Evolutionary conservation across 2,888 invertebrate genomes (phyloP), one percentile per base, ranked within the genome.

Genomic region (Ennomos erosarius): DNA sequence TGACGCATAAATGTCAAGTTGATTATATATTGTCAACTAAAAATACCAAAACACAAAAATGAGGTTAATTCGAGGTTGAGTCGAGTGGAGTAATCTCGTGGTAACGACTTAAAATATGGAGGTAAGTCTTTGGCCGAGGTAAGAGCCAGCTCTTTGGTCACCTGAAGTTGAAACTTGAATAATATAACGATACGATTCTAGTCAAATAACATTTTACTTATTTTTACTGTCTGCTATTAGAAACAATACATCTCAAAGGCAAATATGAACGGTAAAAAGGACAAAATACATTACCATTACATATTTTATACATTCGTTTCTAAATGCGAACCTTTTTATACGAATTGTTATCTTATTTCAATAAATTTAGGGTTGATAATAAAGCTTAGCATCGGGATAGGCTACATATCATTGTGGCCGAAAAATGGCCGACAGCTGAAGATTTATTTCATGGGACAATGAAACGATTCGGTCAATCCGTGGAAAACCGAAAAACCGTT

Each of bases 361-460:
- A 45, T 39, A 47, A 16, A 0, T 10, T 42, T 64, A 63, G n/a
- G 57, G 62, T 57, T 55, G 40, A 36, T 50, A 64, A 61, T 61
- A 48, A 48, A 36, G 49, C 42, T 45, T 39, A 34, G 34, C 11
- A 36, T 36, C 38, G 48, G 35, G 45, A 37, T 50, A 55, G 44
- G 43, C 40, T 53, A 59, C 56, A 57, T 64, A 58, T 66, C 62
- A 67, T 59, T 53, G 62, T 57, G 54, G 52, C 55, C 57, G 71
- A 75, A 70, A 75, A 74, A 69, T 64, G 55, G 55, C 55, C 49
- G 64, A 61, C 64, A 65, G 71, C 67, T 67, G 47, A 61, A 68
- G 72, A 76, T 75, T 71, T 76, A 74, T 75, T 68, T 70, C 62
- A 64, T 64, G 56, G 60, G 62, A 57, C 64, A 46, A 59, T 62